phyloP scores from a whole-genome alignment of 2,888 invertebrate genomes.

The Sarcophaga rosellei region DNA sequence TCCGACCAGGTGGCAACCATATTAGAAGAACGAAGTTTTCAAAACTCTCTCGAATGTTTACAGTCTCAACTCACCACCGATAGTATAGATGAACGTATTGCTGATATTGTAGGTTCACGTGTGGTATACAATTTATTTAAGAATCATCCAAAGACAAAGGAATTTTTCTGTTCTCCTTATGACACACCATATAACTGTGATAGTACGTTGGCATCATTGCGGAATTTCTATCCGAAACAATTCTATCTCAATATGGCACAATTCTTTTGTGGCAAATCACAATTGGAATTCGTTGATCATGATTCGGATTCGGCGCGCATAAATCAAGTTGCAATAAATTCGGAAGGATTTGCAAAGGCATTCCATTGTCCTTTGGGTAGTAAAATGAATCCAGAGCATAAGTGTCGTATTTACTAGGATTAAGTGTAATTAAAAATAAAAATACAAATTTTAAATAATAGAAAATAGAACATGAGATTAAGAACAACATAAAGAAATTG shows the following conservation, averaged over 20 bases:
- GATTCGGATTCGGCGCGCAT: slow-evolving; percentile 75
- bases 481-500: too few relatives aligned
- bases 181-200: too few relatives aligned
- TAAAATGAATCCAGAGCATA: slow-evolving; percentile 72
- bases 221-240: slow-evolving; percentile 15
- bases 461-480: too few relatives aligned
- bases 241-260: slow-evolving; percentile 77
- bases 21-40: slow-evolving; percentile 30
- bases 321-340: slow-evolving; percentile 72
- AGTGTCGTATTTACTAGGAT: slow-evolving; percentile 70
- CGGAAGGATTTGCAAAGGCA: slow-evolving; percentile 72
- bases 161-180: too few relatives aligned
- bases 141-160: too few relatives aligned
- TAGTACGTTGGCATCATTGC: not conserved
- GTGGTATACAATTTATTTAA: too few relatives aligned
- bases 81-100: slow-evolving; percentile 74
- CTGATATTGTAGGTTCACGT: slow-evolving; percentile 72
- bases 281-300: slow-evolving; percentile 70
- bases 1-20: not conserved
- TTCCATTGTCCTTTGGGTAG: slow-evolving; percentile 71
- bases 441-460: too few relatives aligned
- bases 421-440: too few relatives aligned
- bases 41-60: slow-evolving; percentile 63
- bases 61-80: slow-evolving; percentile 67
- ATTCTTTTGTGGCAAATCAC: slow-evolving; percentile 75